These are phyloP conservation scores for Mycetomoellerius zeteki DNA, from an alignment of 1,140 invertebrate species.

Conservation along the genomic window DNA sequence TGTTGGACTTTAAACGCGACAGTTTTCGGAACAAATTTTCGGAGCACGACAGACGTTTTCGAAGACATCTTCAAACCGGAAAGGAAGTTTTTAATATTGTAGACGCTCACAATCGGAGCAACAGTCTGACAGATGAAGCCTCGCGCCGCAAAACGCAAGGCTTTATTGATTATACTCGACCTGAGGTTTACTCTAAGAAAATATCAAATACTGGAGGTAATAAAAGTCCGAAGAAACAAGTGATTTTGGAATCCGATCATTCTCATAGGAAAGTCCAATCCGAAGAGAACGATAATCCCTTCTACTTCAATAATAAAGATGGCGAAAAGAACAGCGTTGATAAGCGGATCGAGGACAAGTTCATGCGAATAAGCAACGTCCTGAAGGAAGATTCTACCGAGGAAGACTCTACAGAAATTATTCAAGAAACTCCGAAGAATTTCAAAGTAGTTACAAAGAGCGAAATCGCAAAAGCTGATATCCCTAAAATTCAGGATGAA, in stretches of 20 bases:
- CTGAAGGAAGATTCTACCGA: constrained; percentile 66
- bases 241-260: constrained; percentile 24
- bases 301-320: constrained; percentile 42
- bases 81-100: background rate
- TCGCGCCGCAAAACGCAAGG: background rate
- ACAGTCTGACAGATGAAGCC: background rate
- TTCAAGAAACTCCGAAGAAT: constrained; percentile 25
- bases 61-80: background rate
- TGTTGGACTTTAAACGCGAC: background rate
- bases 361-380: constrained; percentile 72
- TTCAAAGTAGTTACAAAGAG: constrained; percentile 6
- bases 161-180: constrained; percentile 23
- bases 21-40: background rate
- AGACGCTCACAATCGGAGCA: background rate
- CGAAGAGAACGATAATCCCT: constrained; percentile 47
- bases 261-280: constrained; percentile 9
- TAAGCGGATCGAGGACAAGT: constrained; percentile 76
- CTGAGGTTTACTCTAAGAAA: background rate
- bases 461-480: background rate
- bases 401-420: background rate
- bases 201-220: too few species aligned
- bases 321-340: constrained; percentile 65
- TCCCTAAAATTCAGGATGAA: constrained; percentile 9
- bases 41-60: background rate
- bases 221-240: constrained; percentile 24